Evolutionary conservation across 2,113 vertebrate species (phyloP).

Genomic region (Oreochromis tanganicae): DNA sequence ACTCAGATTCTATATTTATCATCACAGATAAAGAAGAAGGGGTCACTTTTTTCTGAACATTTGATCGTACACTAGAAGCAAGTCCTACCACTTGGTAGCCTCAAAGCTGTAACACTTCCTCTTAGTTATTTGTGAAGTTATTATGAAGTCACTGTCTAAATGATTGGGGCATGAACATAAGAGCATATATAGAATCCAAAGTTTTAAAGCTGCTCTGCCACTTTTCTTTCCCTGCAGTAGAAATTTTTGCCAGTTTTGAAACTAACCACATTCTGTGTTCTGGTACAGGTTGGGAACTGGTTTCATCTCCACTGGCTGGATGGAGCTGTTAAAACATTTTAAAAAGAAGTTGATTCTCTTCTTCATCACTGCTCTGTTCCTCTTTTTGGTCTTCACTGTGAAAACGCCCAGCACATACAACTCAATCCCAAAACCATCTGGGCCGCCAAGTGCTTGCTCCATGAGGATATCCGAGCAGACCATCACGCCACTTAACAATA

Average conservation of each 20-base stretch:
- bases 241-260: background rate
- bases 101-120: too few relatives aligned
- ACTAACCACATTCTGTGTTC: background rate
- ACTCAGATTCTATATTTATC: too few relatives aligned
- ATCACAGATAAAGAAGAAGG: too few relatives aligned
- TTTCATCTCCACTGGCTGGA: background rate
- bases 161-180: too few relatives aligned
- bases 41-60: too few relatives aligned
- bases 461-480: background rate
- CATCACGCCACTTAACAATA: constrained; percentile 62
- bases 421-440: fast-evolving
- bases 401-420: fast-evolving
- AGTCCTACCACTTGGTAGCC: too few relatives aligned
- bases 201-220: too few relatives aligned
- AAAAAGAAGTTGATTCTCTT: background rate
- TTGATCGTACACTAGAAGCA: too few relatives aligned
- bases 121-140: too few relatives aligned
- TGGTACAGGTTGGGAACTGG: background rate
- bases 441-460: fast-evolving
- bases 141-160: too few relatives aligned
- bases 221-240: too few relatives aligned
- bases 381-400: fast-evolving
- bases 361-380: background rate
- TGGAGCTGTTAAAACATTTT: background rate
- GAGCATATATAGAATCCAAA: too few relatives aligned